phyloP scores from a whole-genome alignment of 2,888 invertebrate species.

The Osmoderma eremita region DNA sequence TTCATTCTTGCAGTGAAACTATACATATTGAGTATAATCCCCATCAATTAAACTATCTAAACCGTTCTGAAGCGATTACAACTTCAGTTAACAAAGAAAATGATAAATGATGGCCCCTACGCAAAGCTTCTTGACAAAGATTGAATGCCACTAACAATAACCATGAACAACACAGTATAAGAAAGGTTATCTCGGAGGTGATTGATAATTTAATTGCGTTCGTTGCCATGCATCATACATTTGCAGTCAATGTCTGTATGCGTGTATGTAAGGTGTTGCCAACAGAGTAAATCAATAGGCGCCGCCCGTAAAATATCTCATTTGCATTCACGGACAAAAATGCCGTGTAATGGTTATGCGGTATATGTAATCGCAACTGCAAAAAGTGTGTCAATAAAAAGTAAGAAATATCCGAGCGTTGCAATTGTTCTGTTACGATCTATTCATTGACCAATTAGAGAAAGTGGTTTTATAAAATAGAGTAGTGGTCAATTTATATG shows the following conservation, averaged over 20 bases:
- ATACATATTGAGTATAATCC: too few species aligned
- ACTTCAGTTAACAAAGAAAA: too few species aligned
- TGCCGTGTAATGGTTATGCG: not conserved
- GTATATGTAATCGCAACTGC: not conserved
- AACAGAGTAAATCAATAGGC: slow-evolving; percentile 6
- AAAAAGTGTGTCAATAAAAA: slow-evolving; percentile 21
- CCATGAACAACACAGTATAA: not conserved
- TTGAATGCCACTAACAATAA: too few species aligned
- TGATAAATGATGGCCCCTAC: too few species aligned
- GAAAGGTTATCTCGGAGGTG: not conserved
- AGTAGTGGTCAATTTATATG: slow-evolving; percentile 12
- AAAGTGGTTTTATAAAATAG: slow-evolving; percentile 20
- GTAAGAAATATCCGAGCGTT: not conserved
- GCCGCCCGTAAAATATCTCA: slow-evolving; percentile 9
- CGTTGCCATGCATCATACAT: not conserved
- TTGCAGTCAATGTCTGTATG: not conserved
- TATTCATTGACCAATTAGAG: not conserved
- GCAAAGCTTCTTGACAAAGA: too few species aligned
- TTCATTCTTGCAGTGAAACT: too few species aligned
- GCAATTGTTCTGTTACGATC: slow-evolving; percentile 1
- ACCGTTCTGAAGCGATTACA: too few species aligned
- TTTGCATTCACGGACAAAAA: slow-evolving; percentile 4
- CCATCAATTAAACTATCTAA: too few species aligned
- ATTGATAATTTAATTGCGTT: slow-evolving; percentile 22
- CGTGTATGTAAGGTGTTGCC: not conserved